Percentiles rank a stretch among this genome's conserved stretches.
Conservation (phyloP, 92 coral and sea anemone species). For the Nematostella vectensis region DNA sequence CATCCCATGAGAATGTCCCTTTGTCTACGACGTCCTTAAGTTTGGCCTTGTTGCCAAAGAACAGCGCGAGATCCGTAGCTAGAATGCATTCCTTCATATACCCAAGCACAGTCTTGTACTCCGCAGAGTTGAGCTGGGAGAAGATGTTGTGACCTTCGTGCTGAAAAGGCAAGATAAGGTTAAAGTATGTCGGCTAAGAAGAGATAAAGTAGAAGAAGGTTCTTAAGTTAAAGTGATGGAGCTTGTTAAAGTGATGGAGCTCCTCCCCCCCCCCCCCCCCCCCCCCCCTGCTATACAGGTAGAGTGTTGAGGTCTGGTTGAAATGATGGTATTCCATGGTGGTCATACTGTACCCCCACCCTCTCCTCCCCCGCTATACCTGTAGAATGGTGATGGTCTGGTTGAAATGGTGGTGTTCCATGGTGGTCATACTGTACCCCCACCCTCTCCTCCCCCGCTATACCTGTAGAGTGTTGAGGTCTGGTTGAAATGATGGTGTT, state of each 20-base stretch:
- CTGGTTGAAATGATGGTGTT: constrained; percentile 95
- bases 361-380: constrained; percentile 33
- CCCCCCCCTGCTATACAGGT: no score
- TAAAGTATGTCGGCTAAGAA: background rate
- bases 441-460: no score
- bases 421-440: constrained; percentile 85
- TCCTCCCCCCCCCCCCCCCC: no score
- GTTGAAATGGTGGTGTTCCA: background rate
- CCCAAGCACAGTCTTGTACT: constrained; percentile 92
- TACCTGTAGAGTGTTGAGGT: constrained; percentile 94
- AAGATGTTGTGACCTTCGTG: constrained; percentile 98
- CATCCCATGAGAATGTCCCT: constrained; percentile 85
- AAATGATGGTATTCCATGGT: constrained; percentile 97
- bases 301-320: constrained; percentile 89
- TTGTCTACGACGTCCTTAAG: constrained; percentile 66
- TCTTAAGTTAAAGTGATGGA: background rate
- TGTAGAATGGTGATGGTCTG: constrained; percentile 88
- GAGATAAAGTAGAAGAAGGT: background rate
- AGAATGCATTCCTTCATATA: constrained; percentile 96
- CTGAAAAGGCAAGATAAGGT: constrained; percentile 40
- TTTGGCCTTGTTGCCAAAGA: constrained; percentile 93
- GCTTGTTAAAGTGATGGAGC: background rate
- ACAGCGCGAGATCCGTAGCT: constrained; percentile 94
- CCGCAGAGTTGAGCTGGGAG: constrained; percentile 81
- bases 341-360: constrained; percentile 88